phyloP scores from a whole-genome alignment of 2,797 vertebrate genomes.

The Dryobates pubescens region DNA sequence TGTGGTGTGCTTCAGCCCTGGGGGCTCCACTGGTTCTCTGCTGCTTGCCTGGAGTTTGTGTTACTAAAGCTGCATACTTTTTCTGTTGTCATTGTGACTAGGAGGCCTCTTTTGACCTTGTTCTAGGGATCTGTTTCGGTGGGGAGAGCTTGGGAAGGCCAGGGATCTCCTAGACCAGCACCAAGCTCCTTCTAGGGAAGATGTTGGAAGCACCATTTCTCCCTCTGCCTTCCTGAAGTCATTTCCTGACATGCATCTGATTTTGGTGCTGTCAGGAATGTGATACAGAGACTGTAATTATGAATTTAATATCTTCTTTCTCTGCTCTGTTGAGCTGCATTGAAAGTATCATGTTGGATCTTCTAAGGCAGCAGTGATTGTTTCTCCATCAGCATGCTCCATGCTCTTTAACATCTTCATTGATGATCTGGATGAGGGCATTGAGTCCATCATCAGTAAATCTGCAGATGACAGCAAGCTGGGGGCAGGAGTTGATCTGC shows the following conservation, averaged over 20 bases:
- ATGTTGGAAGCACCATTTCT: not conserved
- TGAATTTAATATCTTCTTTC: not conserved
- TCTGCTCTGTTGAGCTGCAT: not conserved
- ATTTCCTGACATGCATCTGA: not conserved
- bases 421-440: too few relatives aligned
- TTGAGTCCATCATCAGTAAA: too few relatives aligned
- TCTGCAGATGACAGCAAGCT: too few relatives aligned
- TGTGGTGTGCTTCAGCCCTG: rapidly evolving
- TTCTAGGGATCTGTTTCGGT: not conserved
- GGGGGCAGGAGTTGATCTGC: too few relatives aligned
- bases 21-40: not conserved
- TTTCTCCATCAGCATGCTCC: not conserved
- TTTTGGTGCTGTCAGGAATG: not conserved
- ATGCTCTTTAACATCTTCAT: too few relatives aligned
- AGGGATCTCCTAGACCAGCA: not conserved
- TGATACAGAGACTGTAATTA: not conserved
- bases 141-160: not conserved
- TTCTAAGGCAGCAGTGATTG: not conserved
- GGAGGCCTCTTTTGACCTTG: not conserved
- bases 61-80: not conserved
- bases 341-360: not conserved
- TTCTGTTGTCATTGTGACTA: not conserved
- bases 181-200: rapidly evolving
- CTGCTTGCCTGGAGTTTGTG: not conserved
- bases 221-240: not conserved